Evolutionary conservation across 2,797 vertebrate genomes (phyloP), one percentile per base, ranked within the genome.

Genomic region (Galago senegalensis): DNA sequence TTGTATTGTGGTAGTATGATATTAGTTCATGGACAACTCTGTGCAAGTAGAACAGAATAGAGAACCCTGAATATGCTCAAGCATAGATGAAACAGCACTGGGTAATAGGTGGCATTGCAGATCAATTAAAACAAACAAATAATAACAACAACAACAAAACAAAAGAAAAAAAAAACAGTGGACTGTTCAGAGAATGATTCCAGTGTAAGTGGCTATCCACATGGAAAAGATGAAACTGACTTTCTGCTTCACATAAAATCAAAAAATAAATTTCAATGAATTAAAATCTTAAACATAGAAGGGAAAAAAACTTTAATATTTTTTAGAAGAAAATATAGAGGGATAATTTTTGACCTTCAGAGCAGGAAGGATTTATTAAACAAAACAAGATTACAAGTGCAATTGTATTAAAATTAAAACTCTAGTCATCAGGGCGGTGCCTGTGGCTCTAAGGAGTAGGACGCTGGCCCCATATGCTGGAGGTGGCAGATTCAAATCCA

Each of bases 321-420:
- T 90, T 90, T 89, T 87, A 85, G 31, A 84, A 80, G 63, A 85
- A 91, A 37, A 87, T 69, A 23, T 53, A 46, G 27, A 85, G 82
- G 2, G 8, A 40, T 58, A 76, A 60, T 2, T 70, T 82, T 37
- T 73, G 56, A 76, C 61, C 2, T 80, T 61, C 7, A 21, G 12
- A 37, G 75, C 69, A 13, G 23, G 29, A 90, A 87, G 8, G 3
- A 56, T 63, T 89, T 91, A 31, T 67, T 58, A 34, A 91, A 69
- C 40, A 89, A 85, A 89, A 69, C 63, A 69, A 65, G 23, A 81
- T 58, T 61, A 0, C n/a, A 67, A 65, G 16, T 61, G 25, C 9
- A 92, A 70, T 20, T 61, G 5, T 25, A 46, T 88, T 67, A 87
- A n/a, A 81, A 61, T 37, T 75, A 61, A 93, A 75, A 46, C 21